These are phyloP conservation scores for Drosophila baimaii DNA, from an alignment of 1,140 invertebrate genomes.

Conservation along the genomic window DNA sequence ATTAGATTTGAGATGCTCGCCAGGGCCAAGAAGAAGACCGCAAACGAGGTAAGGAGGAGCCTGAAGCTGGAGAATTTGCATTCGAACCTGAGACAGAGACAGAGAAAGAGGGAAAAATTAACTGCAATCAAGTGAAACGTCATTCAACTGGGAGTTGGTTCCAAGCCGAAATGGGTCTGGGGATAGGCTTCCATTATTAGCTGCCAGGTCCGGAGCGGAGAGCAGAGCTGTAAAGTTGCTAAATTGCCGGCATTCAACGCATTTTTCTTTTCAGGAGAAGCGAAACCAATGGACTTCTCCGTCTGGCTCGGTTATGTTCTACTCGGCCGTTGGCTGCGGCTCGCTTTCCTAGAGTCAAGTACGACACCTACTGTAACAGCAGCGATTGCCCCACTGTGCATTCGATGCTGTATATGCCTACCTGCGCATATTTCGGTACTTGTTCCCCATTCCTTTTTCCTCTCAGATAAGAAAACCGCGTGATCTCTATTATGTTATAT, in stretches of 20 bases:
- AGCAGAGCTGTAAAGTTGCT: constrained; percentile 71
- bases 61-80: constrained; percentile 69
- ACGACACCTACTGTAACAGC: too few species aligned
- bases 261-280: constrained; percentile 67
- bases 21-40: constrained; percentile 32
- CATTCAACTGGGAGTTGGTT: constrained; percentile 65
- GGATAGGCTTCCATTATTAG: constrained; percentile 71
- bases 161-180: constrained; percentile 26
- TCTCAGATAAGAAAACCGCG: too few species aligned
- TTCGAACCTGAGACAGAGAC: constrained; percentile 52
- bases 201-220: constrained; percentile 30
- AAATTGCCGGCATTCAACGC: constrained; percentile 79
- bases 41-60: constrained; percentile 13
- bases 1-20: constrained; percentile 55
- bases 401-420: too few species aligned
- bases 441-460: too few species aligned
- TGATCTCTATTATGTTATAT: too few species aligned
- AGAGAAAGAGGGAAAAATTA: constrained; percentile 62
- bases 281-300: constrained; percentile 64
- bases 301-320: constrained; percentile 12
- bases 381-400: too few species aligned
- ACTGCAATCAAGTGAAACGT: constrained; percentile 82
- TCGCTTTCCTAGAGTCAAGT: constrained; percentile 32
- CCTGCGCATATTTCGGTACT: too few species aligned
- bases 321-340: neutral